Evolutionary conservation across 1,140 invertebrate species (phyloP).

Genomic region (Choristoneura fumiferana): DNA sequence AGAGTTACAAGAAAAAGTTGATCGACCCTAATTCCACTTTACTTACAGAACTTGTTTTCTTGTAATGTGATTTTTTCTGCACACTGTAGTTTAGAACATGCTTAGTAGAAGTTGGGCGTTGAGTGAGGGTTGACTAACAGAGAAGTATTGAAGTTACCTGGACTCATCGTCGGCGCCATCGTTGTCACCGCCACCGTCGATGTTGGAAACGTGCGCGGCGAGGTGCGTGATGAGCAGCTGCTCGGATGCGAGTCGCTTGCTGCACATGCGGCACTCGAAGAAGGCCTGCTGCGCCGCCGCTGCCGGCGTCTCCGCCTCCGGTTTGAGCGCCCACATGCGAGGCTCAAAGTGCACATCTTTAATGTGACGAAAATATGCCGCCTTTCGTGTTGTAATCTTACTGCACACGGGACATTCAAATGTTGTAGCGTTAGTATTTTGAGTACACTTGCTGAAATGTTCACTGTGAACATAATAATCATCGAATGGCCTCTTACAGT

Average conservation of each 20-base stretch:
- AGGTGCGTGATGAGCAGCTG: constrained; percentile 62
- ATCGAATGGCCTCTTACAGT: constrained; percentile 45
- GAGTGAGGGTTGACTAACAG: too few species aligned
- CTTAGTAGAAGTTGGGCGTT: too few species aligned
- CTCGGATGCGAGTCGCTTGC: constrained; percentile 50
- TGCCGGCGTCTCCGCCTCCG: constrained; percentile 11
- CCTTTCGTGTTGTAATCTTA: constrained; percentile 37
- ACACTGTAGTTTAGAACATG: too few species aligned
- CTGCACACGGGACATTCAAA: constrained; percentile 53
- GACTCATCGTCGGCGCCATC: constrained; percentile 46
- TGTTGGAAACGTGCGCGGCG: constrained; percentile 66
- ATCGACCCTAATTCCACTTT: too few species aligned
- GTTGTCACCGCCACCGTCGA: too few species aligned
- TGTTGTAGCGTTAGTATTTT: constrained; percentile 31
- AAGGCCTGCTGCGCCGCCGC: constrained; percentile 11
- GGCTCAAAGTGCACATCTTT: constrained; percentile 39
- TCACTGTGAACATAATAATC: constrained; percentile 50
- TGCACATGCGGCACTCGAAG: constrained; percentile 64
- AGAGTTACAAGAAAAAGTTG: too few species aligned
- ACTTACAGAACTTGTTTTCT: too few species aligned
- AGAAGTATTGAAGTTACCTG: too few species aligned
- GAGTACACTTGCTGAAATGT: constrained; percentile 50
- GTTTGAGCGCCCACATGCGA: neutral
- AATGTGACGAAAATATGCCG: constrained; percentile 49
- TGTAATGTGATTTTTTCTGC: too few species aligned